Evolutionary conservation across 2,113 vertebrate genomes (phyloP).

Genomic region (Toxotes jaculatrix): DNA sequence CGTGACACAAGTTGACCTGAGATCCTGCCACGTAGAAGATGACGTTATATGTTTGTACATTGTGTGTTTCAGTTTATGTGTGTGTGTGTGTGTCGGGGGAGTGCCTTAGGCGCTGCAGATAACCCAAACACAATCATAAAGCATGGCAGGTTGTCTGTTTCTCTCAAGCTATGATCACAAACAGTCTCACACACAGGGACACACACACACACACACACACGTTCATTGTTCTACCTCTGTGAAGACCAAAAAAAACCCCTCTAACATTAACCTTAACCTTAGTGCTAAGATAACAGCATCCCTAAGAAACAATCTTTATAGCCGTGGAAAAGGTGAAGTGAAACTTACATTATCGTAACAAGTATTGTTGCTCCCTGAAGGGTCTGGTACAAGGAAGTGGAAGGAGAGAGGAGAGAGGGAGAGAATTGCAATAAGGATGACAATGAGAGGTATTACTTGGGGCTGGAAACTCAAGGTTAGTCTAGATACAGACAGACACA

Average conservation of each 20-base stretch:
- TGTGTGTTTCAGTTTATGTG: not conserved
- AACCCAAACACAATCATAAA: constrained; percentile 46
- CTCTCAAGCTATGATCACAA: constrained; percentile 28
- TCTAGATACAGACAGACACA: constrained; percentile 13
- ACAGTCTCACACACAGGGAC: not conserved
- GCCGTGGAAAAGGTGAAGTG: constrained; percentile 25
- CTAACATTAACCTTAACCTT: constrained; percentile 18
- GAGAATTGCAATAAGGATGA: constrained; percentile 5
- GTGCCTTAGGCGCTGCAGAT: constrained; percentile 16
- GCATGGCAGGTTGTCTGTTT: constrained; percentile 34
- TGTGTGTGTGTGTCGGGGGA: not conserved
- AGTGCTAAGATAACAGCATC: constrained; percentile 27
- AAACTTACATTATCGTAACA: constrained; percentile 33
- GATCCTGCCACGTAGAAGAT: constrained; percentile 2
- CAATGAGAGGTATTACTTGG: constrained; percentile 20
- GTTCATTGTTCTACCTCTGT: constrained; percentile 8
- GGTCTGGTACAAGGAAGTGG: not conserved
- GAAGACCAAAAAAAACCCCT: not conserved
- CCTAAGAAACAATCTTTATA: constrained; percentile 2
- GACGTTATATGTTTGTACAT: not conserved
- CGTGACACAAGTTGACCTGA: constrained; percentile 13
- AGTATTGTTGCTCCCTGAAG: constrained; percentile 36
- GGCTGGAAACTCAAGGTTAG: constrained; percentile 57
- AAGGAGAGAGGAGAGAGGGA: not conserved
- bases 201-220: not conserved